A percentile compares a stretch with the other conserved stretches of the same genome.
phyloP scores from a whole-genome alignment of 2,888 invertebrate genomes.

The Bellardia bayeri region DNA sequence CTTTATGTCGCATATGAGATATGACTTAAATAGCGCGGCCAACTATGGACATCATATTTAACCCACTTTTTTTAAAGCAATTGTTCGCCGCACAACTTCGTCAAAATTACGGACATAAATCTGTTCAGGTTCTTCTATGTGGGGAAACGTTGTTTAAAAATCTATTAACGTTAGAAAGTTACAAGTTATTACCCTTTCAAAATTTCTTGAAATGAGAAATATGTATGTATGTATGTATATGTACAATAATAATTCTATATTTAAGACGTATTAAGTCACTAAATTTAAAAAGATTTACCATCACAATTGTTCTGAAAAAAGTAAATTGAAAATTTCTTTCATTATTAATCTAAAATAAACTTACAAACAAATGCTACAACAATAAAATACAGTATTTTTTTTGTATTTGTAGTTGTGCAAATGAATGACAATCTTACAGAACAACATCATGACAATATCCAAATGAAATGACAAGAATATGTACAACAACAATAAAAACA shows the following conservation, averaged over 20 bases:
- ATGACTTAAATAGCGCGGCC: too few relatives aligned
- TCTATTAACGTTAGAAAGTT: too few relatives aligned
- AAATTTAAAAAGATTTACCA: neutral
- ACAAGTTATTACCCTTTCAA: neutral
- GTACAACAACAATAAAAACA: too few relatives aligned
- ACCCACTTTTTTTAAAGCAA: too few relatives aligned
- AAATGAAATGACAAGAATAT: neutral
- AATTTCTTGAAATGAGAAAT: neutral
- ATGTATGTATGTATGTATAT: too few relatives aligned
- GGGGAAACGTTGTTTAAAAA: too few relatives aligned
- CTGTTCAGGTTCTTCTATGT: too few relatives aligned
- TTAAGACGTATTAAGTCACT: neutral
- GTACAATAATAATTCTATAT: neutral
- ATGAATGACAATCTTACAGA: neutral
- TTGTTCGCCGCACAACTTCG: too few relatives aligned
- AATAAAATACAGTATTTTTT: neutral
- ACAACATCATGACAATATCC: neutral
- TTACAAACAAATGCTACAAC: neutral
- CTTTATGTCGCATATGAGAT: too few relatives aligned
- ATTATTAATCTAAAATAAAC: slow-evolving; percentile 11
- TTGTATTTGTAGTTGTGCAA: neutral
- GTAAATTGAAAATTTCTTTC: slow-evolving; percentile 21
- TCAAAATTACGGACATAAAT: too few relatives aligned
- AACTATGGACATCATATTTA: too few relatives aligned
- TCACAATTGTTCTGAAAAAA: slow-evolving; percentile 5